Evolutionary conservation across 2,113 vertebrate species (phyloP).

Genomic region (Cyprinodon variegatus): DNA sequence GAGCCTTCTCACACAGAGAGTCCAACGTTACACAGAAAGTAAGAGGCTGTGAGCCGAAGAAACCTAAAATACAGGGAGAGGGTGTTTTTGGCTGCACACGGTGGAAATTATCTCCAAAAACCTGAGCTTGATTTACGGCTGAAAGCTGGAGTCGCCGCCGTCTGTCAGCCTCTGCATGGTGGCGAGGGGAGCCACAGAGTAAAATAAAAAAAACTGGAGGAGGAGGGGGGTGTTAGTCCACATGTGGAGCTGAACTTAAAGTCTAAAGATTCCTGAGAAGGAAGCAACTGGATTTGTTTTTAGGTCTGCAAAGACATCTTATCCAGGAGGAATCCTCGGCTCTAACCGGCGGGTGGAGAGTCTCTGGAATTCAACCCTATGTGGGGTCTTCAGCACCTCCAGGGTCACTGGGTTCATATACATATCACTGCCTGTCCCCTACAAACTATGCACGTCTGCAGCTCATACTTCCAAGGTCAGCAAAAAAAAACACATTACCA

Average conservation of each 20-base stretch:
- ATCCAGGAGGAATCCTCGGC: background rate
- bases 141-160: conserved; percentile 21
- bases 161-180: conserved; percentile 21
- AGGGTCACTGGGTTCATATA: background rate
- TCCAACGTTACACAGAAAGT: conserved; percentile 14
- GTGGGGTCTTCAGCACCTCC: background rate
- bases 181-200: conserved; percentile 37
- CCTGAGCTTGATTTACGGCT: conserved; percentile 50
- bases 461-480: background rate
- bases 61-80: conserved; percentile 30
- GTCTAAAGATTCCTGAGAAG: background rate
- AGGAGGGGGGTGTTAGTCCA: conserved; percentile 3
- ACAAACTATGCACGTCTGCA: no score
- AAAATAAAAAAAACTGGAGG: conserved; percentile 9
- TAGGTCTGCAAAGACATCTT: background rate
- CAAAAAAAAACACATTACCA: background rate
- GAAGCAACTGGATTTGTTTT: background rate
- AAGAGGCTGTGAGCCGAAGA: conserved; percentile 8
- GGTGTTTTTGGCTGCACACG: background rate
- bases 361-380: conserved; percentile 5
- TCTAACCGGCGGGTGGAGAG: background rate
- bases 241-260: background rate
- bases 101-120: conserved; percentile 31
- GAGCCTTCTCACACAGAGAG: conserved; percentile 19
- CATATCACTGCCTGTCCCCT: background rate